phyloP scores from a whole-genome alignment of 2,888 invertebrate species.

The Phortica magna region DNA sequence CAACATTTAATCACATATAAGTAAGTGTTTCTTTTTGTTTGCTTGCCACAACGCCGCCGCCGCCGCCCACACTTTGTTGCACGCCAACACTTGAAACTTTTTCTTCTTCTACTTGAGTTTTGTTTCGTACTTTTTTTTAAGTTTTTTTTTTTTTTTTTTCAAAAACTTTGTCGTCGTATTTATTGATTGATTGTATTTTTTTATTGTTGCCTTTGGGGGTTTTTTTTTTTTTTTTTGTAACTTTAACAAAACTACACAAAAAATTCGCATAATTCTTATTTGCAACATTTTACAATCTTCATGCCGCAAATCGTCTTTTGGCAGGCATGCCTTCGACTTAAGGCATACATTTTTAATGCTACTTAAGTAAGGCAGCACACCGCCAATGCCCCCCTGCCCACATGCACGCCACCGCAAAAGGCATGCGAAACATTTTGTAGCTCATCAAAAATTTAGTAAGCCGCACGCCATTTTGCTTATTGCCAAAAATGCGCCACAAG shows the following conservation, averaged over 20 bases:
- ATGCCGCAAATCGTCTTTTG: background rate
- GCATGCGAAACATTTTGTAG: conserved; percentile 29
- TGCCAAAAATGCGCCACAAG: conserved; percentile 34
- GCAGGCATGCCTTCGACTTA: background rate
- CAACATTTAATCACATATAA: conserved; percentile 32
- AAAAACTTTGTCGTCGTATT: background rate
- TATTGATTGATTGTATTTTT: conserved; percentile 19
- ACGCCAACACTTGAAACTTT: background rate
- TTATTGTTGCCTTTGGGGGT: background rate
- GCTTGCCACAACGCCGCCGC: background rate
- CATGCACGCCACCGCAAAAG: background rate
- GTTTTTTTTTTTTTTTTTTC: no score
- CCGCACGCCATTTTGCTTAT: conserved; percentile 63
- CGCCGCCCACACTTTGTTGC: no score
- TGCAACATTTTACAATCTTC: background rate
- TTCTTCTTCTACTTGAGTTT: background rate
- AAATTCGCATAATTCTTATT: background rate
- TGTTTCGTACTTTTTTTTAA: no score
- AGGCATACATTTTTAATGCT: conserved; percentile 36
- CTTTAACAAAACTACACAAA: background rate
- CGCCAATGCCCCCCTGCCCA: conserved; percentile 6
- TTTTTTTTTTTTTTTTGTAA: background rate
- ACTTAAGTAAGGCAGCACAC: conserved; percentile 26
- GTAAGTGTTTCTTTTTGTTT: conserved; percentile 19
- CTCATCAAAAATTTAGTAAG: conserved; percentile 68